Evolutionary conservation across 2,113 vertebrate genomes (phyloP).

Genomic region (Amphilophus citrinellus): DNA sequence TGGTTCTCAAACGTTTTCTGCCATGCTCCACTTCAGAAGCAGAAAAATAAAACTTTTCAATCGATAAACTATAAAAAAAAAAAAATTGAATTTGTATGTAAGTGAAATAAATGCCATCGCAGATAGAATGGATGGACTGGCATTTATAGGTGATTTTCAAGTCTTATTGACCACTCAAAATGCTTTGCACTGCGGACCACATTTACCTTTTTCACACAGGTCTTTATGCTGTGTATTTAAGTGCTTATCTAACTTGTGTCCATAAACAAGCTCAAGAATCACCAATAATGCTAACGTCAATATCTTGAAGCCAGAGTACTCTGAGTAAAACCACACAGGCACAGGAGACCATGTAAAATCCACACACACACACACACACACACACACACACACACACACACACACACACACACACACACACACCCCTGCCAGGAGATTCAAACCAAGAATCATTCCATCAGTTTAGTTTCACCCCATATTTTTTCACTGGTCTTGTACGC

Average conservation of each 20-base stretch:
- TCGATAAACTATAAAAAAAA: neutral
- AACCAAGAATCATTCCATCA: neutral
- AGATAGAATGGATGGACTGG: neutral
- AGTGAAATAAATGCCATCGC: neutral
- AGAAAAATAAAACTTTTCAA: neutral
- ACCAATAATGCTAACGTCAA: neutral
- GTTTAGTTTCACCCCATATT: conserved; percentile 6
- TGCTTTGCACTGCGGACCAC: neutral
- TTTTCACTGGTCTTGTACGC: neutral
- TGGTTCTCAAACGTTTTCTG: neutral
- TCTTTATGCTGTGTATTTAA: neutral
- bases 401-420: no score
- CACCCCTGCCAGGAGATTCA: neutral
- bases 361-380: neutral
- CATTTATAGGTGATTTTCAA: neutral
- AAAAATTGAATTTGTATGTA: neutral
- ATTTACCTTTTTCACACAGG: neutral
- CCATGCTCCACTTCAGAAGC: neutral
- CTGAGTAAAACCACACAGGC: neutral
- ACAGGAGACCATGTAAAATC: neutral
- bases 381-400: no score
- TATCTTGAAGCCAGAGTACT: neutral
- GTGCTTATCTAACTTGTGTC: neutral
- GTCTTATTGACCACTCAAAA: neutral
- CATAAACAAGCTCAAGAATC: neutral